Evolutionary conservation across 1,140 invertebrate species (phyloP).

Genomic region (Mercenaria mercenaria): DNA sequence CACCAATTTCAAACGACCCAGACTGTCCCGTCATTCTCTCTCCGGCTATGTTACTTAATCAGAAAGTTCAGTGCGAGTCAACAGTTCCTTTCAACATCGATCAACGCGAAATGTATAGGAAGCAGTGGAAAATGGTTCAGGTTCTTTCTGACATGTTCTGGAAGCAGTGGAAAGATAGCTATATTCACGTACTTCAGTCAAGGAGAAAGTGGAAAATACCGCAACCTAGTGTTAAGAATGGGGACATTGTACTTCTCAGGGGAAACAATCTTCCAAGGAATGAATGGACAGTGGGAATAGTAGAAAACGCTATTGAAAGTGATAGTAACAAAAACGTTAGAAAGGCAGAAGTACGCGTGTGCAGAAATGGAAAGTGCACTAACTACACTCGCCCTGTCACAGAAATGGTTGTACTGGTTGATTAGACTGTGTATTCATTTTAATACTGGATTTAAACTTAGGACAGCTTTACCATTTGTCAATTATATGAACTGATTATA

Average conservation of each 20-base stretch:
- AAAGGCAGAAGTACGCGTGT: constrained; percentile 40
- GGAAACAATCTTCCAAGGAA: constrained; percentile 44
- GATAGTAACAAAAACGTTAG: constrained; percentile 54
- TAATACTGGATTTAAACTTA: too few species aligned
- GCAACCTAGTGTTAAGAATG: constrained; percentile 41
- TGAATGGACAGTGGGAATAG: constrained; percentile 63
- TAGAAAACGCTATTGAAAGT: constrained; percentile 49
- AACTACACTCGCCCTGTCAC: constrained; percentile 46
- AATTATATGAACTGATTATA: too few species aligned
- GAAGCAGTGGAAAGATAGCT: constrained; percentile 62
- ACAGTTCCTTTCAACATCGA: not conserved
- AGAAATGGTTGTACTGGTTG: constrained; percentile 47
- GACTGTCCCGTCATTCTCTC: constrained; percentile 49
- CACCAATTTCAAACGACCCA: constrained; percentile 59
- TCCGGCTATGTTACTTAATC: constrained; percentile 66
- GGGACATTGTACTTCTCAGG: constrained; percentile 63
- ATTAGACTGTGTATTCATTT: not conserved
- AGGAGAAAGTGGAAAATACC: constrained; percentile 54
- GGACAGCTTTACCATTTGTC: too few species aligned
- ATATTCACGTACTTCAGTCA: constrained; percentile 63
- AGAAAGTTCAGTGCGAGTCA: constrained; percentile 22
- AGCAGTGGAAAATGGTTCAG: constrained; percentile 64
- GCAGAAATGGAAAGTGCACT: constrained; percentile 10
- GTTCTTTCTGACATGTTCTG: constrained; percentile 64
- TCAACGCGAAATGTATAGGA: constrained; percentile 34